A percentile compares a stretch with the other conserved stretches of the same genome.
These are phyloP conservation scores for Caenorhabditis sp. DNA, from an alignment of 2,888 invertebrate species.

Conservation along the genomic window DNA sequence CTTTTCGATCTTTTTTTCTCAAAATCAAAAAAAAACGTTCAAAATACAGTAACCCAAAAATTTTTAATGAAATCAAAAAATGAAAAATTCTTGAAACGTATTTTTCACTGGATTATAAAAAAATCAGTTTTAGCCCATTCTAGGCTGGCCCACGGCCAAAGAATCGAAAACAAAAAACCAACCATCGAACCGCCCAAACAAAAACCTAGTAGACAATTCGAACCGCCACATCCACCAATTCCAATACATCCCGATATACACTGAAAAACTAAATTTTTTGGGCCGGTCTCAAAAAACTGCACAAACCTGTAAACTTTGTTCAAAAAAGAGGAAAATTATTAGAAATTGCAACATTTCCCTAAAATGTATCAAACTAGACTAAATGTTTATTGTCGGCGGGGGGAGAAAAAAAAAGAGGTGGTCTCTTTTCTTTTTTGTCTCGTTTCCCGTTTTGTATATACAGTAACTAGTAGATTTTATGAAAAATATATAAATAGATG, in stretches of 20 bases:
- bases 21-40: no score
- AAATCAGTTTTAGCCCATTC: no score
- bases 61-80: no score
- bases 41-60: no score
- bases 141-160: no score
- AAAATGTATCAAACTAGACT: neutral
- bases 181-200: slow-evolving; percentile 35
- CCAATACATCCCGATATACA: slow-evolving; percentile 34
- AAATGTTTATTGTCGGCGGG: slow-evolving; percentile 1
- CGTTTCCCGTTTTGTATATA: neutral
- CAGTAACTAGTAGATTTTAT: neutral
- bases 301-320: neutral
- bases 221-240: slow-evolving; percentile 42
- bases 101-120: no score
- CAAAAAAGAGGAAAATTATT: neutral
- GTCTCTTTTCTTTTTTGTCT: neutral
- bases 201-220: slow-evolving; percentile 41
- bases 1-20: no score
- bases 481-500: neutral
- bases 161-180: slow-evolving; percentile 12
- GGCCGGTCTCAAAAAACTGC: neutral
- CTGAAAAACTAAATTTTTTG: neutral
- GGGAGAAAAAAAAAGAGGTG: neutral
- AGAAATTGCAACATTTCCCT: neutral
- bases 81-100: no score